A percentile compares a stretch with the other conserved stretches of the same genome.
Evolutionary conservation across 1,140 invertebrate genomes (phyloP).

Genomic region (Halictus rubicundus): DNA sequence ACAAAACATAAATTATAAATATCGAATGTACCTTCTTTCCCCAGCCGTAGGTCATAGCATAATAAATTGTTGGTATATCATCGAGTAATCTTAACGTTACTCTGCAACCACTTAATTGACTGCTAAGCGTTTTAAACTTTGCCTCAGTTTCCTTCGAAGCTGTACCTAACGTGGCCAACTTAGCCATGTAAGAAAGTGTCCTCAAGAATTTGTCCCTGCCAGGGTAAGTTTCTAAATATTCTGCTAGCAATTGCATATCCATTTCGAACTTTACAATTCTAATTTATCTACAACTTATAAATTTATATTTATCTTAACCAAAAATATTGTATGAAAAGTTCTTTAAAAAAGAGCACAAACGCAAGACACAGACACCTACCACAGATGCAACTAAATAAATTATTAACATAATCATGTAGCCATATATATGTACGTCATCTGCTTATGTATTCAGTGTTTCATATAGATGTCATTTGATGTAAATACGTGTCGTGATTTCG

Average conservation of each 20-base stretch:
- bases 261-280: not conserved
- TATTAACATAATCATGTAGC: no score
- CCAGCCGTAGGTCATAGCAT: constrained; percentile 83
- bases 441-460: no score
- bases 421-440: no score
- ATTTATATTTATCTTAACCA: no score
- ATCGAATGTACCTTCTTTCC: constrained; percentile 80
- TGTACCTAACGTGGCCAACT: constrained; percentile 82
- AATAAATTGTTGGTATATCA: constrained; percentile 86
- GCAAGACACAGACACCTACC: no score
- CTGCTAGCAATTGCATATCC: constrained; percentile 69
- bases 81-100: constrained; percentile 87
- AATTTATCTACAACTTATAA: no score
- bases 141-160: constrained; percentile 80
- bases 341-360: no score
- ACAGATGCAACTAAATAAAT: no score
- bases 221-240: constrained; percentile 80
- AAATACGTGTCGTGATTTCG: no score
- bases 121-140: constrained; percentile 83
- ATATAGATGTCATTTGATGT: no score
- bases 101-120: constrained; percentile 85
- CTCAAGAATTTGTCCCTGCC: constrained; percentile 84
- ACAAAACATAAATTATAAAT: constrained; percentile 27
- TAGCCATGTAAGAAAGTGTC: constrained; percentile 85
- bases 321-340: no score